Evolutionary conservation across 1,140 invertebrate species (phyloP).

Genomic region (Choristoneura fumiferana): DNA sequence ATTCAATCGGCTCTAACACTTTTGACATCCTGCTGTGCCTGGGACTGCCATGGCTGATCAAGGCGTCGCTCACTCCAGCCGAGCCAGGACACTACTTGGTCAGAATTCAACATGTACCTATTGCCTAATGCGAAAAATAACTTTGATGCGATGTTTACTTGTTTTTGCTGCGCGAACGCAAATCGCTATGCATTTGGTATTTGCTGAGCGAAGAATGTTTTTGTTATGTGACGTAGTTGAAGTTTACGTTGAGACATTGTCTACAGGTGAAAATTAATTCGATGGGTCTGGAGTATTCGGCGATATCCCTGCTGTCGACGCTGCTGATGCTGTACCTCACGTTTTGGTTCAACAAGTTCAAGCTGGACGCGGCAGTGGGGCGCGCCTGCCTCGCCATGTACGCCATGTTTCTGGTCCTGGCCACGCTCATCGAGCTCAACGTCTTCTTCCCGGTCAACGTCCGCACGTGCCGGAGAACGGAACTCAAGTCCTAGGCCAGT

Average conservation of each 20-base stretch:
- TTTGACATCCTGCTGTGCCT: slow-evolving; percentile 92
- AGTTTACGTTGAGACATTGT: slow-evolving; percentile 30
- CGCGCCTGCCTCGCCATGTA: slow-evolving; percentile 90
- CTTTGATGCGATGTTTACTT: slow-evolving; percentile 20
- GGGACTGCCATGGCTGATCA: slow-evolving; percentile 92
- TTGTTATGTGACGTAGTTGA: neutral
- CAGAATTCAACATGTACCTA: slow-evolving; percentile 56
- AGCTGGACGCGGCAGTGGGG: slow-evolving; percentile 88
- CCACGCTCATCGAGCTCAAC: slow-evolving; percentile 92
- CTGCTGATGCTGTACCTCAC: slow-evolving; percentile 88
- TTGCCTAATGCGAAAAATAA: slow-evolving; percentile 22
- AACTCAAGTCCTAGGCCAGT: slow-evolving; percentile 57
- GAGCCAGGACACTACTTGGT: slow-evolving; percentile 86
- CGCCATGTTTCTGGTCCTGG: slow-evolving; percentile 88
- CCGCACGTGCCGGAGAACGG: slow-evolving; percentile 83
- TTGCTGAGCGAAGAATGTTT: slow-evolving; percentile 7
- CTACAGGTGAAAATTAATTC: slow-evolving; percentile 84
- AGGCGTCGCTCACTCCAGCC: slow-evolving; percentile 88
- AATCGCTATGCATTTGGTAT: slow-evolving; percentile 1
- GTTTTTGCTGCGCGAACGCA: neutral
- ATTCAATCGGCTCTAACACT: slow-evolving; percentile 94
- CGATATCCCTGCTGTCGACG: slow-evolving; percentile 90
- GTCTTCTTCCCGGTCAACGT: slow-evolving; percentile 93
- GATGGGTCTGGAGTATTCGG: slow-evolving; percentile 89
- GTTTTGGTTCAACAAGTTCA: slow-evolving; percentile 90